These are phyloP conservation scores for Papilio glaucus DNA, from an alignment of 1,140 invertebrate genomes.

Conservation along the genomic window DNA sequence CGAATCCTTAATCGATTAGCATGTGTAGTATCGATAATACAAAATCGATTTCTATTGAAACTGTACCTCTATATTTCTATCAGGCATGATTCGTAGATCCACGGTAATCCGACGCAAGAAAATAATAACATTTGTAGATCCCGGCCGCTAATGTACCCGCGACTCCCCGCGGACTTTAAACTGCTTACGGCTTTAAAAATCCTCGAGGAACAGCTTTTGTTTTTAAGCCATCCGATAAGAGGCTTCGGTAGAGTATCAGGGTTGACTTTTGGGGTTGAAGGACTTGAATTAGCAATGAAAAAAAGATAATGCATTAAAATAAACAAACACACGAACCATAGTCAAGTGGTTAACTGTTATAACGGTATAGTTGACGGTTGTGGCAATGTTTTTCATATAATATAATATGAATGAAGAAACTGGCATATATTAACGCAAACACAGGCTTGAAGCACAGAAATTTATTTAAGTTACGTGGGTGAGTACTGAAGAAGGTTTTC, in stretches of 20 bases:
- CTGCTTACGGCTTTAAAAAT: slow-evolving; percentile 76
- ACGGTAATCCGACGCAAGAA: slow-evolving; percentile 59
- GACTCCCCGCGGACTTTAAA: slow-evolving; percentile 75
- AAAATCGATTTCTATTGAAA: slow-evolving; percentile 28
- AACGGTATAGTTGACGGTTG: neutral
- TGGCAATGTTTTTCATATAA: too few relatives aligned
- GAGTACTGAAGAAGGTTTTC: too few relatives aligned
- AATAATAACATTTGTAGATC: slow-evolving; percentile 78
- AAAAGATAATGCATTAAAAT: neutral
- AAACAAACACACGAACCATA: neutral
- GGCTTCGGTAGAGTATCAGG: slow-evolving; percentile 39
- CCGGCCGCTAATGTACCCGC: slow-evolving; percentile 70
- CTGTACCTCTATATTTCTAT: slow-evolving; percentile 1
- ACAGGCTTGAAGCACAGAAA: too few relatives aligned
- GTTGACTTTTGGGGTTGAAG: slow-evolving; percentile 22
- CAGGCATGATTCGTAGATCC: slow-evolving; percentile 45
- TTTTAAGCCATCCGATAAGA: slow-evolving; percentile 57
- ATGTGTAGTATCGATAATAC: slow-evolving; percentile 30
- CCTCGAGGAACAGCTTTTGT: slow-evolving; percentile 49
- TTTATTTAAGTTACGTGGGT: too few relatives aligned
- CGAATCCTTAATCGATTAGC: slow-evolving; percentile 1
- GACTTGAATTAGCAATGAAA: neutral
- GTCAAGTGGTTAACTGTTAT: too few relatives aligned
- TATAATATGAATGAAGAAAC: too few relatives aligned
- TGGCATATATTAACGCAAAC: too few relatives aligned